Percentiles rank a stretch among this genome's conserved stretches.
Conservation (phyloP, 2,797 vertebrate genomes). For the Chelon labrosus region DNA sequence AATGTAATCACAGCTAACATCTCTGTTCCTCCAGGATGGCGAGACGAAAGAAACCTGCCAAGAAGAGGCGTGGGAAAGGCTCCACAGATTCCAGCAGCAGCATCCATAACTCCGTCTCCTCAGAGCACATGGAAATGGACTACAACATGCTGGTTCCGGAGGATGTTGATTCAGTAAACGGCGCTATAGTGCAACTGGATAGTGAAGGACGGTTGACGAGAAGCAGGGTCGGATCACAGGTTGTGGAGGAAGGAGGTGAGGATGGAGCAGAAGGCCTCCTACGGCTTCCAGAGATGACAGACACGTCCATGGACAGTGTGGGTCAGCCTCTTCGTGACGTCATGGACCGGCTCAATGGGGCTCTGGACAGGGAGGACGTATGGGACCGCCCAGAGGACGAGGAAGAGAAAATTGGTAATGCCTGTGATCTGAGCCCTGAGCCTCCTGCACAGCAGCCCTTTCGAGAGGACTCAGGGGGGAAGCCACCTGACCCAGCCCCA, state of each 20-base stretch:
- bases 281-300: slow-evolving; percentile 91
- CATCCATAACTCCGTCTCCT: slow-evolving; percentile 72
- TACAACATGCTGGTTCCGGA: slow-evolving; percentile 41
- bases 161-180: slow-evolving; percentile 56
- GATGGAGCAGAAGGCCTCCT: slow-evolving; percentile 81
- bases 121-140: slow-evolving; percentile 72
- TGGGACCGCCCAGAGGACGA: slow-evolving; percentile 70
- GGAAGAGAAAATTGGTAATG: slow-evolving; percentile 19
- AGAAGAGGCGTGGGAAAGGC: slow-evolving; percentile 88
- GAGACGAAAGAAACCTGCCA: slow-evolving; percentile 89
- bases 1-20: slow-evolving; percentile 6
- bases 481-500: slow-evolving; percentile 85
- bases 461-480: slow-evolving; percentile 88
- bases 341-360: slow-evolving; percentile 89
- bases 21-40: slow-evolving; percentile 85
- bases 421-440: slow-evolving; percentile 42
- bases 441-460: slow-evolving; percentile 91
- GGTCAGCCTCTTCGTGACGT: slow-evolving; percentile 92
- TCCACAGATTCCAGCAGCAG: slow-evolving; percentile 83
- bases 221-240: slow-evolving; percentile 61
- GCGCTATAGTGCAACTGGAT: slow-evolving; percentile 45
- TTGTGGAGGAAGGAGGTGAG: slow-evolving; percentile 57
- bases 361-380: slow-evolving; percentile 80
- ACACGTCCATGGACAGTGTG: slow-evolving; percentile 93
- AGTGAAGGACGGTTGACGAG: slow-evolving; percentile 56